These are phyloP conservation scores for Aspidiotus rigidus DNA, from an alignment of 2,888 invertebrate genomes.

Conservation along the genomic window DNA sequence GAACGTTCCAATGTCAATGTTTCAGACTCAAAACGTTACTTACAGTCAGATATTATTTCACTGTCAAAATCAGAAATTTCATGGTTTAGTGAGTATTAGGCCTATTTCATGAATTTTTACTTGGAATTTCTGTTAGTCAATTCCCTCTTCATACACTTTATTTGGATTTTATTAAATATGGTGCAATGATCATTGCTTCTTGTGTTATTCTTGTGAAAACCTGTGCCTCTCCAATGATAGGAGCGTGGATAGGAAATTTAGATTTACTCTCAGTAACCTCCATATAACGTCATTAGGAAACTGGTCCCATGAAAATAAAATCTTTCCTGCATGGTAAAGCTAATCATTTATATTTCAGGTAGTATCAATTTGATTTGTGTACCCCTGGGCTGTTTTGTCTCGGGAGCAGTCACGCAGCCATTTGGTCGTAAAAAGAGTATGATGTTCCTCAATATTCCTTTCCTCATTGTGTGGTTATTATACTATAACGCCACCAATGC, in stretches of 20 bases:
- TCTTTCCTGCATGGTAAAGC: no score
- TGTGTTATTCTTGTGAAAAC: no score
- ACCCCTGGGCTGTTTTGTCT: conserved; percentile 66
- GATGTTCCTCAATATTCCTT: conserved; percentile 66
- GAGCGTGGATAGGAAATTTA: no score
- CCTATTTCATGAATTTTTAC: not conserved
- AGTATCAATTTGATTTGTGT: conserved; percentile 71
- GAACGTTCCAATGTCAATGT: conserved; percentile 42
- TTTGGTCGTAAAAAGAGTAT: conserved; percentile 64
- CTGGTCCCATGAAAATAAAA: no score
- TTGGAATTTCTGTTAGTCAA: no score
- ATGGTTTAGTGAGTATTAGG: conserved; percentile 57
- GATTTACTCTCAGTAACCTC: no score
- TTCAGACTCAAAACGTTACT: conserved; percentile 9
- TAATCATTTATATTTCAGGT: conserved; percentile 47
- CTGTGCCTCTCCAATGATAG: no score
- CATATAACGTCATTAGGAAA: no score
- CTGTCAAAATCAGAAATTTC: conserved; percentile 57
- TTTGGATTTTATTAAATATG: no score
- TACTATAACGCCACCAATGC: conserved; percentile 57
- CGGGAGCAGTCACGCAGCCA: conserved; percentile 61
- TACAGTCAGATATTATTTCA: conserved; percentile 43
- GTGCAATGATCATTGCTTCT: no score
- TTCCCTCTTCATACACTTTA: no score
- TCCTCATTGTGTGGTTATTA: conserved; percentile 63